Conservation (phyloP, 2,113 vertebrate species). For the Gobiocypris rarus region DNA sequence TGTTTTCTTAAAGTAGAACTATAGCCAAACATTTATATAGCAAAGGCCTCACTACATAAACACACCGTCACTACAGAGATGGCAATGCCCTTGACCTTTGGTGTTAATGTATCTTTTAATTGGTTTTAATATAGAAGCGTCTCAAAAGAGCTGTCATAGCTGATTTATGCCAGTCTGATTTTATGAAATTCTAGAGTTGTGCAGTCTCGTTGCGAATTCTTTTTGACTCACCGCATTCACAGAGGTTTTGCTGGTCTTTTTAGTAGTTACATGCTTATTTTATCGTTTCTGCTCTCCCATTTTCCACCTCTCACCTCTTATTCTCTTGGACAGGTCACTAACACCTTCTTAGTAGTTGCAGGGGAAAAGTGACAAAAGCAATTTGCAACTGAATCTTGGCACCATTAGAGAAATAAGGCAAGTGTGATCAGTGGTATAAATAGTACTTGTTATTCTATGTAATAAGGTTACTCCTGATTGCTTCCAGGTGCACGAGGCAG, state of each 20-base stretch:
- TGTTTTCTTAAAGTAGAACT: background rate
- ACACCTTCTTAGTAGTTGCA: constrained; percentile 54
- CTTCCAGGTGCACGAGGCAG: constrained; percentile 53
- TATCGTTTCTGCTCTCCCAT: background rate
- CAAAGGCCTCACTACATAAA: background rate
- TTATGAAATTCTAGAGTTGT: constrained; percentile 8
- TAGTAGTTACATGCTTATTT: background rate
- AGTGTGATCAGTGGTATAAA: constrained; percentile 52
- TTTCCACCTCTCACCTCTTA: constrained; percentile 35
- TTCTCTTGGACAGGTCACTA: constrained; percentile 52
- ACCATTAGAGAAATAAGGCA: constrained; percentile 48
- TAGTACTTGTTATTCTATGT: constrained; percentile 51
- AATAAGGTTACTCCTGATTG: constrained; percentile 53
- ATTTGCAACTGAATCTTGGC: constrained; percentile 50
- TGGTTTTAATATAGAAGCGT: background rate
- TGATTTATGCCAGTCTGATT: background rate
- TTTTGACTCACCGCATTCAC: background rate
- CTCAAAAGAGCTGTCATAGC: constrained; percentile 4
- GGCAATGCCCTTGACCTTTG: constrained; percentile 4
- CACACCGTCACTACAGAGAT: background rate
- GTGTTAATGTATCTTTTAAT: constrained; percentile 26
- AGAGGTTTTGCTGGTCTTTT: background rate
- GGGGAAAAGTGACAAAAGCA: constrained; percentile 50
- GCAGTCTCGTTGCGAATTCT: background rate
- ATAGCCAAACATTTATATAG: background rate